phyloP scores from a whole-genome alignment of 2,797 vertebrate genomes.

The Hozukius guyotensis region DNA sequence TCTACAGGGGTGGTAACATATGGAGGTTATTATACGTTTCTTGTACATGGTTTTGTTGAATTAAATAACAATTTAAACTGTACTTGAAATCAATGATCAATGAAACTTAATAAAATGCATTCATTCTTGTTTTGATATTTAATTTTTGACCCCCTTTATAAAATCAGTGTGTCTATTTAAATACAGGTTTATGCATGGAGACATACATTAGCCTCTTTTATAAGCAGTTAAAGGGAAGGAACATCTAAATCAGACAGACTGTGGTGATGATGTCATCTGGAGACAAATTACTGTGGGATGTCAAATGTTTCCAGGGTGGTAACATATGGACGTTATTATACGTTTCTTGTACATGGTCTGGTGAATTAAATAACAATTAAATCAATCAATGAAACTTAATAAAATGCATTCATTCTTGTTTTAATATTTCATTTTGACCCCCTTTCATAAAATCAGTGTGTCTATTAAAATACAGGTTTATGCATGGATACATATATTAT shows the following conservation, averaged over 20 bases:
- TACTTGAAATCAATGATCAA: neutral
- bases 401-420: neutral
- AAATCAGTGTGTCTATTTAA: neutral
- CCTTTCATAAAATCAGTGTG: neutral
- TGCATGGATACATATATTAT: neutral
- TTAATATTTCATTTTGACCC: too few relatives aligned
- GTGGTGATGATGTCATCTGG: neutral
- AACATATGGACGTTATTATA: neutral
- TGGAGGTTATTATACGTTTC: neutral
- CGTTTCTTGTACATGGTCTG: neutral
- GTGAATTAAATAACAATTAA: neutral
- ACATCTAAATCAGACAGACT: neutral
- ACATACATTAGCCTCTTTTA: neutral
- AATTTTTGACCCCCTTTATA: too few relatives aligned
- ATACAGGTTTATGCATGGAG: neutral
- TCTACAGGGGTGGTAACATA: neutral
- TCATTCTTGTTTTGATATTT: too few relatives aligned
- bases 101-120: neutral
- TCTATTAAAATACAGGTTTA: neutral
- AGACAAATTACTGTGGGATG: neutral
- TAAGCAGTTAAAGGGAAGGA: neutral
- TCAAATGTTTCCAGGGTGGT: neutral
- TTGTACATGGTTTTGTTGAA: neutral
- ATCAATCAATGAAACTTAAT: neutral
- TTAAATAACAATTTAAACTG: neutral